These are phyloP conservation scores for Nibea albiflora DNA, from an alignment of 2,113 vertebrate genomes.

Conservation along the genomic window DNA sequence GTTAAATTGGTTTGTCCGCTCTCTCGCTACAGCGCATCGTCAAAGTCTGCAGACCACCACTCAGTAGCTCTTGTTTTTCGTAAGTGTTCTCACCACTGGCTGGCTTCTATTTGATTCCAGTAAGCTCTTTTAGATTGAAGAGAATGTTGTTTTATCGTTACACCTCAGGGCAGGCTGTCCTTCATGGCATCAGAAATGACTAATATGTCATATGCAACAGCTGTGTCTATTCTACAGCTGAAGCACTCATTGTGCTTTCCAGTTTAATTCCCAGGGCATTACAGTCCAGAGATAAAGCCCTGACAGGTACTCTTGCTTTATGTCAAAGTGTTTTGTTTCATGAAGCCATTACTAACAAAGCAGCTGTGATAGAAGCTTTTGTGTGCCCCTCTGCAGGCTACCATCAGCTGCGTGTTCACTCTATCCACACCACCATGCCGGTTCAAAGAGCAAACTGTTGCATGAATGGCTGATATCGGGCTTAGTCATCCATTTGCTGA, in stretches of 20 bases:
- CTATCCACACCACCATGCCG: conserved; percentile 44
- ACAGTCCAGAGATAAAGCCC: conserved; percentile 1
- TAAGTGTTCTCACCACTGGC: neutral
- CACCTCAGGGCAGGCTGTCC: neutral
- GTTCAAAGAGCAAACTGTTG: conserved; percentile 57
- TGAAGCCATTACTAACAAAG: conserved; percentile 43
- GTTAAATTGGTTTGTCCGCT: conserved; percentile 37
- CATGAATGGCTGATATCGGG: conserved; percentile 41
- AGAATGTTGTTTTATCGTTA: neutral
- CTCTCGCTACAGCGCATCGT: neutral
- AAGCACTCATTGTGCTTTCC: neutral
- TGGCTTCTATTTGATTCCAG: neutral
- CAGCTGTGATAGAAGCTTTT: conserved; percentile 48
- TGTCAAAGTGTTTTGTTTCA: conserved; percentile 43
- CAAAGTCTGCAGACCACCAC: neutral
- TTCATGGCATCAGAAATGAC: neutral
- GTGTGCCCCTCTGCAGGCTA: conserved; percentile 34
- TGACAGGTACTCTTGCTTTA: conserved; percentile 20
- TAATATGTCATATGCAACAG: neutral
- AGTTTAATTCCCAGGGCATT: neutral
- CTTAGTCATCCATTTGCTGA: conserved; percentile 61
- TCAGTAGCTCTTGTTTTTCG: neutral
- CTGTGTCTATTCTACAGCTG: conserved; percentile 10
- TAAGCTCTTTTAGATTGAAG: neutral
- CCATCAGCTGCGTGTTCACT: conserved; percentile 46